Conservation (phyloP, 2,113 vertebrate species). For the Hiodon tergisus region DNA sequence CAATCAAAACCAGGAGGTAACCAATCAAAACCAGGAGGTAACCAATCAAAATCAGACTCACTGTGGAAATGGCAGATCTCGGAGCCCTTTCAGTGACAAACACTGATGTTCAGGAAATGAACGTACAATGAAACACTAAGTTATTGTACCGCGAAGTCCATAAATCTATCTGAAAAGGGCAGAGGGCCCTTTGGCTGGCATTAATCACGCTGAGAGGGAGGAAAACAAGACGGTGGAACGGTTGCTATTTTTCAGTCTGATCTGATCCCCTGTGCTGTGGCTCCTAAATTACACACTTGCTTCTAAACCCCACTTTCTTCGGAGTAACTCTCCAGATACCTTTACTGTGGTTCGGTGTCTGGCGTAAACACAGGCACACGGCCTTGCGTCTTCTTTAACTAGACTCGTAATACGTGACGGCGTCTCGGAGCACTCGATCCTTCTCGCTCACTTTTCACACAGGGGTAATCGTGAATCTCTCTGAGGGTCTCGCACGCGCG, state of each 20-base stretch:
- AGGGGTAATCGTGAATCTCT: too few species aligned
- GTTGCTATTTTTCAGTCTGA: slow-evolving; percentile 19
- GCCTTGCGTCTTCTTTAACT: background rate
- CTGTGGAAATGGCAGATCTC: slow-evolving; percentile 33
- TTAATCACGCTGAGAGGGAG: slow-evolving; percentile 53
- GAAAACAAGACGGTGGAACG: slow-evolving; percentile 28
- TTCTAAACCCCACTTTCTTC: slow-evolving; percentile 27
- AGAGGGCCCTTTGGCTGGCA: slow-evolving; percentile 46
- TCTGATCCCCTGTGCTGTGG: background rate
- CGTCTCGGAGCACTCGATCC: background rate
- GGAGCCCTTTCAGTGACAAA: slow-evolving; percentile 52
- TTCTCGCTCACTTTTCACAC: background rate
- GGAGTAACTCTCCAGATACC: background rate
- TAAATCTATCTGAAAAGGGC: slow-evolving; percentile 62
- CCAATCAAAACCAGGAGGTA: too few species aligned
- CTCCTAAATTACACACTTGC: slow-evolving; percentile 45
- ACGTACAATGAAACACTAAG: slow-evolving; percentile 46
- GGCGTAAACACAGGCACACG: background rate
- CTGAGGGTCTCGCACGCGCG: too few species aligned
- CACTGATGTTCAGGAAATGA: slow-evolving; percentile 50
- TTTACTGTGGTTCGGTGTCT: background rate
- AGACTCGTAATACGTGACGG: too few species aligned
- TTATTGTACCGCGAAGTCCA: slow-evolving; percentile 57
- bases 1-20: too few species aligned
- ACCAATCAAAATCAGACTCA: too few species aligned